Evolutionary conservation across 2,113 vertebrate genomes (phyloP).

Genomic region (Austrofundulus limnaeus): DNA sequence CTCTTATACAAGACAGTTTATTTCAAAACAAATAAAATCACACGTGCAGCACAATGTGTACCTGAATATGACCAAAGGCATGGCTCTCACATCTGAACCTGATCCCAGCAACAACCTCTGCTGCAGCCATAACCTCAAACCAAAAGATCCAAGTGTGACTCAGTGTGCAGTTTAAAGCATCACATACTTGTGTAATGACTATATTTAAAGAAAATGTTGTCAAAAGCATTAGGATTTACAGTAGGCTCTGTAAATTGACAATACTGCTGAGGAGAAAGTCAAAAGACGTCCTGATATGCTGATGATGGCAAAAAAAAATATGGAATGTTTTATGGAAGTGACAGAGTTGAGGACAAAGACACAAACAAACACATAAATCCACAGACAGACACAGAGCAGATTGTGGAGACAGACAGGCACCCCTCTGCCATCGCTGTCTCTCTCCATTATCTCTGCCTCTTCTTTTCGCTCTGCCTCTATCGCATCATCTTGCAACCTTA

Average conservation of each 20-base stretch:
- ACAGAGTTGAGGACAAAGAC: constrained; percentile 69
- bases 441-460: constrained; percentile 46
- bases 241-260: constrained; percentile 40
- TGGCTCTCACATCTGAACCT: constrained; percentile 33
- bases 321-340: constrained; percentile 79
- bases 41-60: constrained; percentile 44
- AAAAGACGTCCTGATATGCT: constrained; percentile 39
- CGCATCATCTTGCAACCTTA: constrained; percentile 47
- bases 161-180: constrained; percentile 51
- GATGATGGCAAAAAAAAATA: constrained; percentile 70
- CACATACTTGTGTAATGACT: constrained; percentile 66
- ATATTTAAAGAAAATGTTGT: constrained; percentile 53
- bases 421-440: constrained; percentile 56
- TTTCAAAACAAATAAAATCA: constrained; percentile 57
- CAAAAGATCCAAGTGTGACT: constrained; percentile 42
- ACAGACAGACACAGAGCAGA: constrained; percentile 66
- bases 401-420: constrained; percentile 71
- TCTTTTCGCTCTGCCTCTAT: constrained; percentile 34
- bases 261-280: constrained; percentile 21
- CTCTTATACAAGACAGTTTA: constrained; percentile 42
- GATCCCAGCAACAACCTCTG: constrained; percentile 48
- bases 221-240: constrained; percentile 47
- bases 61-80: constrained; percentile 49
- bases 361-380: constrained; percentile 83
- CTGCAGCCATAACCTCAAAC: constrained; percentile 53